Conservation (phyloP, 2,888 invertebrate species). For the Clepsis dumicolana region DNA sequence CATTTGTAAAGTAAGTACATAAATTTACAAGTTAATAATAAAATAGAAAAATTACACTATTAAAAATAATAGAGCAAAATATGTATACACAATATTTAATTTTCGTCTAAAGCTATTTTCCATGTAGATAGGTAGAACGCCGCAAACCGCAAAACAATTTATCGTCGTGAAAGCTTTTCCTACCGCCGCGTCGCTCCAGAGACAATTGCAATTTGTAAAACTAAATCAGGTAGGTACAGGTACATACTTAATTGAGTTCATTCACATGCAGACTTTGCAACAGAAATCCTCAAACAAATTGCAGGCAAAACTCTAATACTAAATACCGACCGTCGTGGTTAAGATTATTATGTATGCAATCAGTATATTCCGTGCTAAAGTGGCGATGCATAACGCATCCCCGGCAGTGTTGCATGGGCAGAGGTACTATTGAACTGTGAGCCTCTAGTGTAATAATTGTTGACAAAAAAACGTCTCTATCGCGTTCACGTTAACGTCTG, state of each 20-base stretch:
- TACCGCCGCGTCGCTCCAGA: not conserved
- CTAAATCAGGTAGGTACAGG: not conserved
- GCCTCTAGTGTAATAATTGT: too few relatives aligned
- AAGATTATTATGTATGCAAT: too few relatives aligned
- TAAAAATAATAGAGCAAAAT: too few relatives aligned
- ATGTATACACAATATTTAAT: not conserved
- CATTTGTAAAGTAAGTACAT: not conserved
- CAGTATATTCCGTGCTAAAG: too few relatives aligned
- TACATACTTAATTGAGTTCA: not conserved
- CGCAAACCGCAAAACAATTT: conserved; percentile 16
- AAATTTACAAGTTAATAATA: not conserved
- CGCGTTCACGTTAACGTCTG: too few relatives aligned
- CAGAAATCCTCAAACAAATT: not conserved
- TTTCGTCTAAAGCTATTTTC: not conserved
- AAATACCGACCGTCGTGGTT: too few relatives aligned
- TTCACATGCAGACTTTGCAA: conserved; percentile 5
- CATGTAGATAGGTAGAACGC: not conserved
- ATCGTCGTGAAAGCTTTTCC: conserved; percentile 5
- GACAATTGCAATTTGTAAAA: conserved; percentile 6
- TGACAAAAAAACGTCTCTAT: too few relatives aligned
- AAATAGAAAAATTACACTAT: not conserved
- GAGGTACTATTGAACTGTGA: too few relatives aligned
- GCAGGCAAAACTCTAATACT: too few relatives aligned
- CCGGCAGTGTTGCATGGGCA: too few relatives aligned
- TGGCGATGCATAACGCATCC: too few relatives aligned